Percentiles rank a stretch among this genome's conserved stretches.
Evolutionary conservation across 2,888 invertebrate genomes (phyloP).

Genomic region (Liodrosophila aerea): DNA sequence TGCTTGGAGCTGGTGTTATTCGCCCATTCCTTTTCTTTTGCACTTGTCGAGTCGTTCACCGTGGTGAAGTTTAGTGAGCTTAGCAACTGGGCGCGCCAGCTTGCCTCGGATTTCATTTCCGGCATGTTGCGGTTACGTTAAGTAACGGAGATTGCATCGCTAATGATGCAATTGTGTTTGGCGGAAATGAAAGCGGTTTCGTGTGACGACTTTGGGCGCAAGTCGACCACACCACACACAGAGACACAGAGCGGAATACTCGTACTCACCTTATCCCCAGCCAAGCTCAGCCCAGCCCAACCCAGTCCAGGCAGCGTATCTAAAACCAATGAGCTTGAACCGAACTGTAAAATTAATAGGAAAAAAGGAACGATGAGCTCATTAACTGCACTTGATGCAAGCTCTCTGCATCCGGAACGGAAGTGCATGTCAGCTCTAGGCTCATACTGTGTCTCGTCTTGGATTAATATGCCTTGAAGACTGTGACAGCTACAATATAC

Average conservation of each 20-base stretch:
- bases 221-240: conserved; percentile 32
- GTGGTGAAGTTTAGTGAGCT: conserved; percentile 60
- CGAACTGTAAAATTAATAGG: conserved; percentile 28
- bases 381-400: conserved; percentile 49
- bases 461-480: too few relatives aligned
- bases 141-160: conserved; percentile 78
- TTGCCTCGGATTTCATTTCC: conserved; percentile 77
- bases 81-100: conserved; percentile 53
- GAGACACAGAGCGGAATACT: conserved; percentile 3
- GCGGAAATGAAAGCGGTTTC: conserved; percentile 76
- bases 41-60: conserved; percentile 76
- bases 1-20: too few relatives aligned
- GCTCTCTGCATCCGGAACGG: conserved; percentile 24
- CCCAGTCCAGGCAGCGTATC: too few relatives aligned
- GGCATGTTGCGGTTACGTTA: conserved; percentile 78
- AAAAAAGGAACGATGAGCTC: conserved; percentile 32
- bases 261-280: too few relatives aligned
- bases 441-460: too few relatives aligned
- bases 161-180: conserved; percentile 77
- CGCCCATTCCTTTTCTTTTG: conserved; percentile 3
- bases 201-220: conserved; percentile 62
- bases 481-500: too few relatives aligned
- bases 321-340: conserved; percentile 50
- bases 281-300: too few relatives aligned
- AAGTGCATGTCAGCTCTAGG: conserved; percentile 13